These are phyloP conservation scores for Diceros bicornis DNA, from an alignment of 2,797 vertebrate genomes.

Conservation along the genomic window DNA sequence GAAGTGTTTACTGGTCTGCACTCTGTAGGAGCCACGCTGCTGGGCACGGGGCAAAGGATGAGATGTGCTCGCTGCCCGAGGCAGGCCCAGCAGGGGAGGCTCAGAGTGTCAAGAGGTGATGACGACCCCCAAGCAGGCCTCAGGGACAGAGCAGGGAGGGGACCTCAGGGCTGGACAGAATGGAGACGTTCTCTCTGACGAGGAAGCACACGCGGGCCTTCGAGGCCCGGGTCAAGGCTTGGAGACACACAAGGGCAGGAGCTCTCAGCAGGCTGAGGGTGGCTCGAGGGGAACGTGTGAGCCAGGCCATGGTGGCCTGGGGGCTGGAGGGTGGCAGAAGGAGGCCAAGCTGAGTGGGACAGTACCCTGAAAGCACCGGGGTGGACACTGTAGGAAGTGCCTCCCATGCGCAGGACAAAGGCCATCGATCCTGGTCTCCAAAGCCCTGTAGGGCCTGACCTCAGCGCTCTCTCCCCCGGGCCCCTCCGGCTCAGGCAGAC, in stretches of 20 bases:
- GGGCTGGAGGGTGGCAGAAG: neutral
- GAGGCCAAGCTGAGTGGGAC: rapidly evolving
- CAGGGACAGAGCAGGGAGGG: neutral
- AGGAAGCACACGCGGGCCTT: rapidly evolving
- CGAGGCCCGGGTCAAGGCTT: neutral
- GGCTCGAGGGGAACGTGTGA: too few relatives aligned
- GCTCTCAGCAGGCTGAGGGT: neutral
- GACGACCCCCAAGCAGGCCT: rapidly evolving
- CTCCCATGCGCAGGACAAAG: neutral
- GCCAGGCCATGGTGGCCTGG: neutral
- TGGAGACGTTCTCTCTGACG: neutral
- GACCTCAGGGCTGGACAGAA: neutral
- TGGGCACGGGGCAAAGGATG: rapidly evolving
- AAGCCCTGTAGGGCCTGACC: rapidly evolving
- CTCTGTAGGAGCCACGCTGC: neutral
- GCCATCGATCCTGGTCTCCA: neutral
- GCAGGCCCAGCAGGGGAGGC: neutral
- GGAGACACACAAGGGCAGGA: neutral
- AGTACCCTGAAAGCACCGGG: neutral
- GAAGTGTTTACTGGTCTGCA: neutral
- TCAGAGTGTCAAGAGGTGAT: too few relatives aligned
- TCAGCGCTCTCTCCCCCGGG: rapidly evolving
- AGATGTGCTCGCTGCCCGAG: rapidly evolving
- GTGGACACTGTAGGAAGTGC: neutral
- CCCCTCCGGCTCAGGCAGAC: neutral